Evolutionary conservation across 2,113 vertebrate genomes (phyloP), one percentile per base, ranked within the genome.

Genomic region (Labeo rohita): DNA sequence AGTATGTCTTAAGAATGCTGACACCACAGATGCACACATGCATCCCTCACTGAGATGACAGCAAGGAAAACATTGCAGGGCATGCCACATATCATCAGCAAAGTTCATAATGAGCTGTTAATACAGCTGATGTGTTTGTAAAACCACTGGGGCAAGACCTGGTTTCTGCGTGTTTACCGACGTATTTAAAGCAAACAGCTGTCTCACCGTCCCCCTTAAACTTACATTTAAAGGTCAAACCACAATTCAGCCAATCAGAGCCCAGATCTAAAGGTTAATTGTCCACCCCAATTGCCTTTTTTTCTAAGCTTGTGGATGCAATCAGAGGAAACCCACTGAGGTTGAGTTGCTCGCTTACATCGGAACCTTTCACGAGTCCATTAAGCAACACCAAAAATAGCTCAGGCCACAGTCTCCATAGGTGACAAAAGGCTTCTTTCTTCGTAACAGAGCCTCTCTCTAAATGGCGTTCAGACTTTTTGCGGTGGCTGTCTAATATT

Each of bases 131-230:
- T 75, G 70, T 56, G 45, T 88, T 56, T 68, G 78, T 70, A 76
- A 84, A 88, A 76, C 70, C 59, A 63, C 12, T 68, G 47, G 70
- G 54, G 66, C 52, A 84, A 80, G 77, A 21, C 77, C 72, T 61
- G 83, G 39, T 45, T 76, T 78, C n/a, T 18, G 23, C 16, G 12
- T 63, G 50, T 80, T 85, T 85, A 76, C 45, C 80, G 76, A 85
- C 85, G 47, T 63, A 45, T 68, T 76, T 82, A 85, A 73, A 85
- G 59, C 56, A 76, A 68, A 70, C 78, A 82, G 59, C 87, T 77
- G 83, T 54, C 83, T 65, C 83, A 23, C 82, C n/a, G 63, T 54
- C 39, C 59, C 78, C 78, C 79, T 50, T 45, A 79, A 76, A 49
- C 63, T 54, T 72, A 74, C 45, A 47, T 63, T 47, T 56, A 72